Evolutionary conservation across 1,140 invertebrate species (phyloP).

Genomic region (Heliothis virescens): DNA sequence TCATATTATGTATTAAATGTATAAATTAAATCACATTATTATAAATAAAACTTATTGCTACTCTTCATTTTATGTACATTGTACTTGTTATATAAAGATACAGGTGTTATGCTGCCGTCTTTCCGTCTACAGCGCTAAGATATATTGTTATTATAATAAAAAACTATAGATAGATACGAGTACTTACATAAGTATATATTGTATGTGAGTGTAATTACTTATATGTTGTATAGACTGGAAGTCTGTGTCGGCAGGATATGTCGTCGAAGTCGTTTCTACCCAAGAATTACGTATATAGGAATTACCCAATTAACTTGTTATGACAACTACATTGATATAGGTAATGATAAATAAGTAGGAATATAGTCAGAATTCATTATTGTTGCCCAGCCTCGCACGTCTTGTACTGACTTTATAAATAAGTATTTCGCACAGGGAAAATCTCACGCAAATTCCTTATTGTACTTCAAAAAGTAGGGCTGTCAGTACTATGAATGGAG

Average conservation of each 20-base stretch:
- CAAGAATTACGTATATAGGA: background rate
- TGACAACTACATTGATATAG: background rate
- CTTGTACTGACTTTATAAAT: background rate
- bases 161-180: background rate
- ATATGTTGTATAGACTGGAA: slow-evolving; percentile 3
- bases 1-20: too few species aligned
- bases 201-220: background rate
- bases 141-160: slow-evolving; percentile 2
- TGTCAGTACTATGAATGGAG: slow-evolving; percentile 40
- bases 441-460: slow-evolving; percentile 38
- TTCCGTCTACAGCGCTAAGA: slow-evolving; percentile 2
- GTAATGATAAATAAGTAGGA: background rate
- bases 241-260: slow-evolving; percentile 4
- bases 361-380: background rate
- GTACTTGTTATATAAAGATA: too few species aligned
- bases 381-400: background rate
- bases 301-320: background rate
- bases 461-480: slow-evolving; percentile 9
- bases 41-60: too few species aligned
- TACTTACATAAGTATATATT: too few species aligned
- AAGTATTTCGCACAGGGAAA: slow-evolving; percentile 26
- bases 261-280: background rate
- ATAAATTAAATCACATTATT: too few species aligned
- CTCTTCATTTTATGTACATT: too few species aligned
- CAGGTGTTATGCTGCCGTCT: too few species aligned